Percentiles rank a stretch among this genome's conserved stretches.
Evolutionary conservation across 2,888 invertebrate genomes (phyloP).

Genomic region (Machimus atricapillus): DNA sequence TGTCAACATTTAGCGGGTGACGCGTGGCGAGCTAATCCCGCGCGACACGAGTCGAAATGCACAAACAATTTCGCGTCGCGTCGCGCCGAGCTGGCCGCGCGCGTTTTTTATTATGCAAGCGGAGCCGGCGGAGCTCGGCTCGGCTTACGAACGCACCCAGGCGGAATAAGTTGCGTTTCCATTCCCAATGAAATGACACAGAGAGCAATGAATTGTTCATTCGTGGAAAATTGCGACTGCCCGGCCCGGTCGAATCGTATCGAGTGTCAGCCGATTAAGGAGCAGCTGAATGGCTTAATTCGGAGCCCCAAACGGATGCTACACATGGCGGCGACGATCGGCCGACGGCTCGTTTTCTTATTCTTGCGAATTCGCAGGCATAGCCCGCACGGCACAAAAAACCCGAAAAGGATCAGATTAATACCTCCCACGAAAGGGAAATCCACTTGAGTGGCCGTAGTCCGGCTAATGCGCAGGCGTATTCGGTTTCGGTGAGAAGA

Average conservation of each 20-base stretch:
- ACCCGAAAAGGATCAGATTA: constrained; percentile 20
- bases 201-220: constrained; percentile 1
- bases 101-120: background rate
- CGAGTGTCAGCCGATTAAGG: constrained; percentile 35
- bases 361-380: background rate
- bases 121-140: background rate
- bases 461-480: background rate
- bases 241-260: constrained; percentile 24
- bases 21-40: background rate
- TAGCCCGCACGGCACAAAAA: constrained; percentile 12
- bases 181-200: constrained; percentile 47
- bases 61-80: background rate
- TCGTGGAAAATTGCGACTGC: constrained; percentile 19
- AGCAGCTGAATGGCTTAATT: constrained; percentile 27
- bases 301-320: constrained; percentile 19
- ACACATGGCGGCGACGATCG: background rate
- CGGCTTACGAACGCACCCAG: constrained; percentile 35
- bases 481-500: constrained; percentile 20
- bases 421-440: constrained; percentile 43
- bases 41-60: background rate
- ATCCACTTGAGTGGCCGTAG: constrained; percentile 41
- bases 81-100: background rate
- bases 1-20: background rate
- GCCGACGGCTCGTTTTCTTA: background rate
- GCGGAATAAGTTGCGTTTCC: constrained; percentile 45